Evolutionary conservation across 2,113 vertebrate species (phyloP).

Genomic region (Pipra filicauda): DNA sequence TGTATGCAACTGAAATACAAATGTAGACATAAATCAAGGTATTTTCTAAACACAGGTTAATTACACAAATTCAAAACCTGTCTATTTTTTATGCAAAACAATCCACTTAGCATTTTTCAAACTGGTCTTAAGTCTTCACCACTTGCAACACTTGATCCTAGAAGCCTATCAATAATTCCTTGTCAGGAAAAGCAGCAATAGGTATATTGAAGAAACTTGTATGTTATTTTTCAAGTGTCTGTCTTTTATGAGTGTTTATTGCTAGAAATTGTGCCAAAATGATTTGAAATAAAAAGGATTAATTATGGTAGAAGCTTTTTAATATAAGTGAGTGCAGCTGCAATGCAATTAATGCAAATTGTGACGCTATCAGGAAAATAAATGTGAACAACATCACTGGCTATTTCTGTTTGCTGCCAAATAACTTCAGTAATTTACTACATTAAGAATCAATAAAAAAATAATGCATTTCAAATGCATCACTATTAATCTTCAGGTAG

Average conservation of each 20-base stretch:
- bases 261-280: slow-evolving; percentile 99
- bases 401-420: slow-evolving; percentile 94
- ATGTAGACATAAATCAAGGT: slow-evolving; percentile 92
- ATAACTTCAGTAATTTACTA: slow-evolving; percentile 96
- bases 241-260: slow-evolving; percentile 97
- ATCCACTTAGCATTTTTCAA: slow-evolving; percentile 95
- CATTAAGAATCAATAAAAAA: slow-evolving; percentile 99
- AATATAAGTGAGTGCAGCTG: slow-evolving; percentile 99
- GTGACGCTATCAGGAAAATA: slow-evolving; percentile 86
- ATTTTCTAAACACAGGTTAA: slow-evolving; percentile 99
- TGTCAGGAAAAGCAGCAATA: slow-evolving; percentile 81
- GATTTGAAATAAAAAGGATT: slow-evolving; percentile 94
- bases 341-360: slow-evolving; percentile 96
- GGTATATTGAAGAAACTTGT: slow-evolving; percentile 85
- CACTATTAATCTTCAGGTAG: slow-evolving; percentile 86
- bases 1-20: slow-evolving; percentile 94
- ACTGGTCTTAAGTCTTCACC: slow-evolving; percentile 72
- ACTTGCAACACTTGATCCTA: slow-evolving; percentile 77
- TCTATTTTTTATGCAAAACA: slow-evolving; percentile 98
- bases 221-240: slow-evolving; percentile 84
- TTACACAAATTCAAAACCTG: slow-evolving; percentile 90
- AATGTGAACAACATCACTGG: slow-evolving; percentile 84
- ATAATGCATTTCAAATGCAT: slow-evolving; percentile 94
- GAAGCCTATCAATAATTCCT: slow-evolving; percentile 91
- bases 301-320: slow-evolving; percentile 95